phyloP scores from a whole-genome alignment of 1,140 invertebrate species.

The Halictus rubicundus region DNA sequence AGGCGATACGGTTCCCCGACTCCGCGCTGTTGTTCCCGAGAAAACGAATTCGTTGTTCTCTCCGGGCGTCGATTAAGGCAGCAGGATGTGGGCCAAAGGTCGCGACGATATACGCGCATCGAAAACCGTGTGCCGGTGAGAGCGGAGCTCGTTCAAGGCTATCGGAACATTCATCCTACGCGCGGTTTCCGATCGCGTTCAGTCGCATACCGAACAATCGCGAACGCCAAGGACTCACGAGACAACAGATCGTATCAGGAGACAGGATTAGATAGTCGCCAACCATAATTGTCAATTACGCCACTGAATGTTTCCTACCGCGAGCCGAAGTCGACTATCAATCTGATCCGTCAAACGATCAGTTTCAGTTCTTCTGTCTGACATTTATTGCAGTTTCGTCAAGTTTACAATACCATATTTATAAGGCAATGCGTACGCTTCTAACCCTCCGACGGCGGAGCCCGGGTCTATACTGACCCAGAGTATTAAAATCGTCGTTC shows the following conservation, averaged over 20 bases:
- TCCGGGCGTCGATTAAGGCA: conserved; percentile 26
- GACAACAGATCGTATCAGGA: not conserved
- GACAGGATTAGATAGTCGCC: not conserved
- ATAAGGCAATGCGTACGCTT: too few relatives aligned
- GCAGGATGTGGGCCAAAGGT: conserved; percentile 58
- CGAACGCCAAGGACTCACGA: not conserved
- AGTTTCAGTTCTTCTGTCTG: too few relatives aligned
- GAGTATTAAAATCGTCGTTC: too few relatives aligned
- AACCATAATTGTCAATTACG: not conserved
- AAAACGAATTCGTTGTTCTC: conserved; percentile 46
- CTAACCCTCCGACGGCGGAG: too few relatives aligned
- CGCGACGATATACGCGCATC: not conserved
- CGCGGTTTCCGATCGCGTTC: not conserved
- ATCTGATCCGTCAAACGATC: too few relatives aligned
- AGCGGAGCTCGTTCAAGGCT: not conserved
- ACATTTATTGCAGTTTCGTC: too few relatives aligned
- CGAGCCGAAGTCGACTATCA: too few relatives aligned
- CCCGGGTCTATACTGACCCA: too few relatives aligned
- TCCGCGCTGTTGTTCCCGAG: conserved; percentile 45
- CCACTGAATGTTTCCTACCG: not conserved
- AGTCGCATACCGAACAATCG: not conserved
- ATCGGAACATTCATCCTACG: not conserved
- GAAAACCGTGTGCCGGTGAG: conserved; percentile 1
- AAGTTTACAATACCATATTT: too few relatives aligned
- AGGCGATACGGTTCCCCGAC: not conserved